Percentiles rank a stretch among this genome's conserved stretches.
These are phyloP conservation scores for Hoplostethus atlanticus DNA, from an alignment of 2,797 vertebrate species.

Conservation along the genomic window DNA sequence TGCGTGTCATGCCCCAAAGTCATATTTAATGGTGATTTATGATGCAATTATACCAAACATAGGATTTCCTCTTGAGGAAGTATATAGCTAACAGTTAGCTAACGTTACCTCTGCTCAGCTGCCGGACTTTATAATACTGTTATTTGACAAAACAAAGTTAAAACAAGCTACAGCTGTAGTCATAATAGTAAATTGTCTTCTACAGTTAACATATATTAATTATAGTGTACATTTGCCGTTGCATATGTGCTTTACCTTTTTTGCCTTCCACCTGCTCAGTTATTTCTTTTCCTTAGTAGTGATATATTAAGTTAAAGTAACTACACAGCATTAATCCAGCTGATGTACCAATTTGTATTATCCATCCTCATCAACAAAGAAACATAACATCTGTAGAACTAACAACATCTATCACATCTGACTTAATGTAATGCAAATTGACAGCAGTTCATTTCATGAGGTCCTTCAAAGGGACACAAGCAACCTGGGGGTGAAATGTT, in stretches of 20 bases:
- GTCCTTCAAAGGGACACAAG: conserved; percentile 11
- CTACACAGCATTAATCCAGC: not conserved
- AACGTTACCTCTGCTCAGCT: conserved; percentile 39
- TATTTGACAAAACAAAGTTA: conserved; percentile 15
- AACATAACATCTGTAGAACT: not conserved
- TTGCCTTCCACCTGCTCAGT: conserved; percentile 5
- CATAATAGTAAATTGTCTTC: not conserved
- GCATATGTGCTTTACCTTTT: not conserved
- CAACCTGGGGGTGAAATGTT: conserved; percentile 32
- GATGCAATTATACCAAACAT: conserved; percentile 25
- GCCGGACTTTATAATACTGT: conserved; percentile 39
- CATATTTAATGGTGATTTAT: conserved; percentile 28
- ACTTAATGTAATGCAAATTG: conserved; percentile 2
- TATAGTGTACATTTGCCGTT: too few relatives aligned
- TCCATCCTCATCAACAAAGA: not conserved
- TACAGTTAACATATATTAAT: not conserved
- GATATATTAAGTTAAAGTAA: too few relatives aligned
- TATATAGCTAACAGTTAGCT: conserved; percentile 45
- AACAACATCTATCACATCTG: not conserved
- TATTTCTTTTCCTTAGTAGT: conserved; percentile 22
- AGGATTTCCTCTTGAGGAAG: conserved; percentile 65
- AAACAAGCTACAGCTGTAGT: conserved; percentile 14
- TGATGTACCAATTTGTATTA: not conserved
- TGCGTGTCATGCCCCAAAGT: conserved; percentile 2
- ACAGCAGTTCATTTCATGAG: conserved; percentile 20